Percentiles rank a stretch among this genome's conserved stretches.
Evolutionary conservation across 2,888 invertebrate species (phyloP).

Genomic region (Neria commutata): DNA sequence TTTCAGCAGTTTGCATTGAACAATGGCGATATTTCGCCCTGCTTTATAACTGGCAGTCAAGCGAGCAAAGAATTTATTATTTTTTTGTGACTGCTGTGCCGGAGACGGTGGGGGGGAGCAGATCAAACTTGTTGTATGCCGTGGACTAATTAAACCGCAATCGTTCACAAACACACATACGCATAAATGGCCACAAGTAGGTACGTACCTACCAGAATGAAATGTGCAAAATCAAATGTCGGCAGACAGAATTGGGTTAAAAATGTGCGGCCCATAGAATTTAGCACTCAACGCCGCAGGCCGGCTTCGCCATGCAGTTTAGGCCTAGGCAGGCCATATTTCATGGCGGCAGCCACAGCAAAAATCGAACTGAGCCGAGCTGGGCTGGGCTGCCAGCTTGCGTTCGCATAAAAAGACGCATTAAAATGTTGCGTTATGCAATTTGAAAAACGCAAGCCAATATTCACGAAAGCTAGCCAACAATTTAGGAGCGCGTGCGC

Average conservation of each 20-base stretch:
- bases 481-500: background rate
- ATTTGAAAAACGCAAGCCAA: no score
- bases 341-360: background rate
- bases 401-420: background rate
- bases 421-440: background rate
- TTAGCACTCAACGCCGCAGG: background rate
- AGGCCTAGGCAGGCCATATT: background rate
- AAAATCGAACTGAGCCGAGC: background rate
- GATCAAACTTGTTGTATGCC: slow-evolving; percentile 1
- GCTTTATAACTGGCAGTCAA: no score
- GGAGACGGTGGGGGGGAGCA: background rate
- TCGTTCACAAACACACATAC: slow-evolving; percentile 3
- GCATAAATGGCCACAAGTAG: background rate
- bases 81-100: no score
- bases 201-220: background rate
- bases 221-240: slow-evolving; percentile 21
- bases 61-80: no score
- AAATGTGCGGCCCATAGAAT: slow-evolving; percentile 35
- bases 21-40: no score
- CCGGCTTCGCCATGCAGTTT: background rate
- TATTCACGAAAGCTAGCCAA: no score
- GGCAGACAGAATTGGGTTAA: slow-evolving; percentile 54
- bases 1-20: no score
- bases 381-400: background rate
- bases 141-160: slow-evolving; percentile 18